A percentile compares a stretch with the other conserved stretches of the same genome.
Conservation (phyloP, 2,797 vertebrate species). For the Thunnus albacares region DNA sequence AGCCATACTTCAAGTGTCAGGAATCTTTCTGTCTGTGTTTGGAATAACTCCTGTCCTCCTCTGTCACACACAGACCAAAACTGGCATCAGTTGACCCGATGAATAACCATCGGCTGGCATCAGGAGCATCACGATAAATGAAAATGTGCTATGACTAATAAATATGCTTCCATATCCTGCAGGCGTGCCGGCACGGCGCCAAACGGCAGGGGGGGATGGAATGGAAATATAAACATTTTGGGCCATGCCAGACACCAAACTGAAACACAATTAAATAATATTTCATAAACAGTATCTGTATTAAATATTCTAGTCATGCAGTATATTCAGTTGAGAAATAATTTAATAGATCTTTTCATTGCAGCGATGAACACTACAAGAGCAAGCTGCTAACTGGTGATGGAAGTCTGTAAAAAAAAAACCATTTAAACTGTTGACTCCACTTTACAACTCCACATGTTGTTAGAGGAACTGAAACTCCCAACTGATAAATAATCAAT, state of each 20-base stretch:
- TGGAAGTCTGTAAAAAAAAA: background rate
- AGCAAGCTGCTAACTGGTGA: slow-evolving; percentile 36
- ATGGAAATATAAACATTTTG: slow-evolving; percentile 43
- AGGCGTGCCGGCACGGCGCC: slow-evolving; percentile 44
- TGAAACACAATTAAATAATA: slow-evolving; percentile 73
- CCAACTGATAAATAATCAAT: slow-evolving; percentile 24
- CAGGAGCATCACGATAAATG: slow-evolving; percentile 68
- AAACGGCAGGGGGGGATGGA: slow-evolving; percentile 39
- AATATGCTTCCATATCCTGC: slow-evolving; percentile 67
- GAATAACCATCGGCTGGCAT: slow-evolving; percentile 47
- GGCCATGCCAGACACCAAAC: slow-evolving; percentile 58
- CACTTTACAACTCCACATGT: slow-evolving; percentile 10
- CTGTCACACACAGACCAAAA: slow-evolving; percentile 54
- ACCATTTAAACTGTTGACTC: slow-evolving; percentile 5
- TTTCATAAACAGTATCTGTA: slow-evolving; percentile 70
- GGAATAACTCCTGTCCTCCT: slow-evolving; percentile 44
- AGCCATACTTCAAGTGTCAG: slow-evolving; percentile 87
- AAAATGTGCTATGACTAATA: slow-evolving; percentile 79
- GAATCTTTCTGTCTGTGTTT: slow-evolving; percentile 75
- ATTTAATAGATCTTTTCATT: slow-evolving; percentile 78
- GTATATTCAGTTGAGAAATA: slow-evolving; percentile 82
- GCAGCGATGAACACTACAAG: slow-evolving; percentile 50
- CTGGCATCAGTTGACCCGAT: slow-evolving; percentile 63
- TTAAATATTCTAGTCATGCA: slow-evolving; percentile 85
- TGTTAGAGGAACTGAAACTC: slow-evolving; percentile 15